Conservation (phyloP, 2,113 vertebrate species). For the Burhinus oedicnemus region DNA sequence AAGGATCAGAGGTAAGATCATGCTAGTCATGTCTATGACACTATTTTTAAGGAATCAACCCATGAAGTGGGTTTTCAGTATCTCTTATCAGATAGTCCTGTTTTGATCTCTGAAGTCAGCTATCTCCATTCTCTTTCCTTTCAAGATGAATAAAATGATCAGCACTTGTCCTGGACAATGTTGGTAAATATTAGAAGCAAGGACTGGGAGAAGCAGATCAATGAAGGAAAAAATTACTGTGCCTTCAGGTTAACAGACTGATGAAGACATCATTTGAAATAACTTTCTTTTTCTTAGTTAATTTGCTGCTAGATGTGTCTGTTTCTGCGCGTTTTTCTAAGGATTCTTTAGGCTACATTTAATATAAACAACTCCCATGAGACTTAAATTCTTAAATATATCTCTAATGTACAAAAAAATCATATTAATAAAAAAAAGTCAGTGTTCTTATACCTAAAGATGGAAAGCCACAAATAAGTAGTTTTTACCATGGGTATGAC, state of each 20-base stretch:
- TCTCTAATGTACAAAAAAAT: neutral
- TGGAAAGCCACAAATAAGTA: neutral
- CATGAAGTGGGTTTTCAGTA: fast-evolving
- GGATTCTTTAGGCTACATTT: neutral
- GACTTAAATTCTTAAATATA: neutral
- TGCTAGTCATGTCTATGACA: neutral
- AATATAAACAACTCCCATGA: neutral
- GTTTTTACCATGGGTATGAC: neutral
- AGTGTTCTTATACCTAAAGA: neutral
- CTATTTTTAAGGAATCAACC: neutral
- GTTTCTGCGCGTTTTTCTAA: neutral
- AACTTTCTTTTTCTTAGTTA: neutral
- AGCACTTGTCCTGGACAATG: neutral
- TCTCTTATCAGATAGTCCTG: neutral
- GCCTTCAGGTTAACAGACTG: neutral
- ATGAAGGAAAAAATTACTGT: neutral
- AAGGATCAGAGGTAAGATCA: slow-evolving; percentile 83
- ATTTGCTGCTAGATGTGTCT: neutral
- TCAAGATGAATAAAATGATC: neutral
- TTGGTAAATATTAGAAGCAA: neutral
- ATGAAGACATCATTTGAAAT: neutral
- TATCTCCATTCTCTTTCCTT: neutral
- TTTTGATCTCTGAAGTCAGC: neutral
- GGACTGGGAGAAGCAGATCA: neutral
- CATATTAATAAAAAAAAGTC: neutral